Conservation (phyloP, 2,797 vertebrate genomes). For the Scarus forsteni region DNA sequence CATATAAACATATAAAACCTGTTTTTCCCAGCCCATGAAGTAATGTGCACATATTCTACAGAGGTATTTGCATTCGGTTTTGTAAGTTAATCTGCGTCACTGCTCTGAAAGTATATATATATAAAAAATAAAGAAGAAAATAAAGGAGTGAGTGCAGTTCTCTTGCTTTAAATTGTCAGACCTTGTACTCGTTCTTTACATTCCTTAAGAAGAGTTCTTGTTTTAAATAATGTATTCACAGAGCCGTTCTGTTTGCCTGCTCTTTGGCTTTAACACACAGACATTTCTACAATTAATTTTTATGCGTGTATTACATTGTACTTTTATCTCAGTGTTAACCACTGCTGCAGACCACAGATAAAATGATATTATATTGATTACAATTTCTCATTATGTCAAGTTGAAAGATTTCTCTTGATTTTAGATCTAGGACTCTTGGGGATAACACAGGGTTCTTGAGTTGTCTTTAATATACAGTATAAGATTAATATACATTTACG, state of each 20-base stretch:
- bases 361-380: constrained; percentile 35
- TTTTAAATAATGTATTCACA: constrained; percentile 46
- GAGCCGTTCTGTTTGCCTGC: constrained; percentile 26
- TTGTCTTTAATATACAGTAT: constrained; percentile 19
- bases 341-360: constrained; percentile 48
- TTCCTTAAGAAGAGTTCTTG: constrained; percentile 31
- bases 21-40: no score
- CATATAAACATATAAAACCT: neutral
- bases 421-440: constrained; percentile 21
- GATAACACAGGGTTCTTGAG: constrained; percentile 30
- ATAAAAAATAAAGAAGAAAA: neutral
- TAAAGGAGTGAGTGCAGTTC: neutral
- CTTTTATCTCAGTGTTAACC: constrained; percentile 48
- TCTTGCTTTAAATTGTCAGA: constrained; percentile 8
- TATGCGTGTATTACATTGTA: constrained; percentile 36
- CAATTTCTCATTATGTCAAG: constrained; percentile 28
- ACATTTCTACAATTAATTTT: constrained; percentile 38
- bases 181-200: constrained; percentile 13
- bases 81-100: neutral
- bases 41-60: no score
- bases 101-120: neutral
- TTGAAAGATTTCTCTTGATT: constrained; percentile 31
- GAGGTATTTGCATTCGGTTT: neutral
- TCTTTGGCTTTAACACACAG: constrained; percentile 46
- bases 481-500: neutral